Percentiles rank a stretch among this genome's conserved stretches.
phyloP scores from a whole-genome alignment of 2,797 vertebrate genomes.

The Aulostomus chinensis region DNA sequence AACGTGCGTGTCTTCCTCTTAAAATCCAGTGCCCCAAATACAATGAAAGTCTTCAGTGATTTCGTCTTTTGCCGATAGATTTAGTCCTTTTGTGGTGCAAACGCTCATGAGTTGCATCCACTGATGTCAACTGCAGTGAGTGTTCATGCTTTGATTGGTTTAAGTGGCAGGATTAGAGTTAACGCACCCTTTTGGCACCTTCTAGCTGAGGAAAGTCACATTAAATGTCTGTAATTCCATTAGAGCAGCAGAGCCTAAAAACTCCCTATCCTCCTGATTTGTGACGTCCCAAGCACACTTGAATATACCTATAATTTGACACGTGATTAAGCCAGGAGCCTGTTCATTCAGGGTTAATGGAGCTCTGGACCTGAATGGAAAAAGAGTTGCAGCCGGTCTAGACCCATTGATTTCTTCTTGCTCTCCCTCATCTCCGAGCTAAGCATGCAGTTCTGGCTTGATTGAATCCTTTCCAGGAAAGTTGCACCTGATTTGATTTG shows the following conservation, averaged over 20 bases:
- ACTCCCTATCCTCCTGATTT: slow-evolving; percentile 25
- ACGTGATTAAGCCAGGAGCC: slow-evolving; percentile 12
- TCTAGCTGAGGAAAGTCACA: background rate
- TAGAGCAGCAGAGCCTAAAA: slow-evolving; percentile 4
- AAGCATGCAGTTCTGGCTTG: background rate
- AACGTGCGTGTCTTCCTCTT: too few relatives aligned
- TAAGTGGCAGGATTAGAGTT: slow-evolving; percentile 4
- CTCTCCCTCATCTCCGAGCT: background rate
- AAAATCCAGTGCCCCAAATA: too few relatives aligned
- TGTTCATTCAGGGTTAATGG: slow-evolving; percentile 34
- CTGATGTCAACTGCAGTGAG: background rate
- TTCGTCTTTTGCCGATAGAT: too few relatives aligned
- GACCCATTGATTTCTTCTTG: slow-evolving; percentile 20
- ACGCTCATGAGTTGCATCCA: too few relatives aligned
- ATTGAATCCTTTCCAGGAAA: slow-evolving; percentile 7
- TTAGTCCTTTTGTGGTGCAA: too few relatives aligned
- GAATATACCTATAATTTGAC: slow-evolving; percentile 46
- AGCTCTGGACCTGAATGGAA: slow-evolving; percentile 17
- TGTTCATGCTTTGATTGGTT: background rate
- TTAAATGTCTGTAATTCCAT: slow-evolving; percentile 31
- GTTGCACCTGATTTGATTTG: slow-evolving; percentile 17
- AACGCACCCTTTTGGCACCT: slow-evolving; percentile 5
- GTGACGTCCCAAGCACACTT: slow-evolving; percentile 2
- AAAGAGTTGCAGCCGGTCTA: slow-evolving; percentile 14
- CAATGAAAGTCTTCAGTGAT: too few relatives aligned